A percentile compares a stretch with the other conserved stretches of the same genome.
Evolutionary conservation across 2,113 vertebrate genomes (phyloP).

Genomic region (Brachyhypopomus gauderio): DNA sequence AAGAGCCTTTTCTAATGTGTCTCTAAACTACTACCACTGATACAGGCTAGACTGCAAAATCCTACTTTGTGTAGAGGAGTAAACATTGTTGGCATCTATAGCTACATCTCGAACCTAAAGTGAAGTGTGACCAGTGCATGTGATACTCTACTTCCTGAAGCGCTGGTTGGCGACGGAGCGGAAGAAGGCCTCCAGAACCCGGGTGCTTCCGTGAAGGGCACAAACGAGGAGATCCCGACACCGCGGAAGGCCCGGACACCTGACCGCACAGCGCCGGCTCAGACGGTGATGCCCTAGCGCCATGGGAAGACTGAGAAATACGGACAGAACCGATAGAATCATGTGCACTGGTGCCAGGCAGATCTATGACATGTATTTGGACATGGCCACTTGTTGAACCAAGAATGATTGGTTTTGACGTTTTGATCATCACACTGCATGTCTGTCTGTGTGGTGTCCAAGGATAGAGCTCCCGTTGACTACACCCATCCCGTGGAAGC

Average conservation of each 20-base stretch:
- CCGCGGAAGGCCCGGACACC: neutral
- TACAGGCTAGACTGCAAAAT: too few relatives aligned
- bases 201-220: constrained; percentile 35
- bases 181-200: constrained; percentile 26
- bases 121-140: neutral
- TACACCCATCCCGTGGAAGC: neutral
- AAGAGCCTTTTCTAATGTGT: too few relatives aligned
- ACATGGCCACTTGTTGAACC: neutral
- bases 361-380: neutral
- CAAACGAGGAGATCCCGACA: neutral
- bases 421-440: constrained; percentile 9
- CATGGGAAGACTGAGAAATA: constrained; percentile 19
- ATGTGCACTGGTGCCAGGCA: constrained; percentile 18
- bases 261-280: neutral
- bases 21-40: too few relatives aligned
- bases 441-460: constrained; percentile 13
- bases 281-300: neutral
- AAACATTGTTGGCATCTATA: too few relatives aligned
- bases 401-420: neutral
- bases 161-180: neutral
- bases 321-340: constrained; percentile 6
- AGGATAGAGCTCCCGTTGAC: constrained; percentile 4
- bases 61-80: too few relatives aligned
- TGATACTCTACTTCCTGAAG: constrained; percentile 16
- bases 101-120: too few relatives aligned